Conservation (phyloP, 2,797 vertebrate genomes). For the Austrolebias charrua region DNA sequence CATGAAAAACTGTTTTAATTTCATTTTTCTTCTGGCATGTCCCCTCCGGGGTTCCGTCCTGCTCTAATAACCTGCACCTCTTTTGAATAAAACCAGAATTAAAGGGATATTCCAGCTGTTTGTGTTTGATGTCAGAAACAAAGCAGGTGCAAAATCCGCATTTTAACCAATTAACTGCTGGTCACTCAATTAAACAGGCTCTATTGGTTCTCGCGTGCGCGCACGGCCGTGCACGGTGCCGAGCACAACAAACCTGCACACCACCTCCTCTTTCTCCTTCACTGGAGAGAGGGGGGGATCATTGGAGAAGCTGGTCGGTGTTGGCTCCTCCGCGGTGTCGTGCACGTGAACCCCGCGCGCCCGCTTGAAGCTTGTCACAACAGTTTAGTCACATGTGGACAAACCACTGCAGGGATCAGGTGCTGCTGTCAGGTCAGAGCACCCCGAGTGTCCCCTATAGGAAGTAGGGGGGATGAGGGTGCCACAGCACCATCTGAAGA, state of each 20-base stretch:
- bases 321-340: slow-evolving; percentile 25
- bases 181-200: slow-evolving; percentile 34
- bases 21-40: neutral
- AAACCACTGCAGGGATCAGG: slow-evolving; percentile 19
- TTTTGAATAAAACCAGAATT: slow-evolving; percentile 18
- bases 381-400: slow-evolving; percentile 36
- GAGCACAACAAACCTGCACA: slow-evolving; percentile 10
- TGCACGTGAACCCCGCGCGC: slow-evolving; percentile 32
- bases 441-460: neutral
- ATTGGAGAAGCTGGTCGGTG: slow-evolving; percentile 8
- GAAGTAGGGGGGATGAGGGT: too few relatives aligned
- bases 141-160: slow-evolving; percentile 33
- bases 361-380: slow-evolving; percentile 56
- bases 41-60: too few relatives aligned
- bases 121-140: slow-evolving; percentile 18
- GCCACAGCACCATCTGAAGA: too few relatives aligned
- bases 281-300: slow-evolving; percentile 26
- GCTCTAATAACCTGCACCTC: slow-evolving; percentile 34
- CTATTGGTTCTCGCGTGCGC: slow-evolving; percentile 4
- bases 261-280: neutral
- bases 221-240: slow-evolving; percentile 13
- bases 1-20: slow-evolving; percentile 19
- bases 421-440: slow-evolving; percentile 34
- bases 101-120: slow-evolving; percentile 3
- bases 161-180: slow-evolving; percentile 43